These are phyloP conservation scores for Cybosia mesomella DNA, from an alignment of 2,888 invertebrate genomes.

Conservation along the genomic window DNA sequence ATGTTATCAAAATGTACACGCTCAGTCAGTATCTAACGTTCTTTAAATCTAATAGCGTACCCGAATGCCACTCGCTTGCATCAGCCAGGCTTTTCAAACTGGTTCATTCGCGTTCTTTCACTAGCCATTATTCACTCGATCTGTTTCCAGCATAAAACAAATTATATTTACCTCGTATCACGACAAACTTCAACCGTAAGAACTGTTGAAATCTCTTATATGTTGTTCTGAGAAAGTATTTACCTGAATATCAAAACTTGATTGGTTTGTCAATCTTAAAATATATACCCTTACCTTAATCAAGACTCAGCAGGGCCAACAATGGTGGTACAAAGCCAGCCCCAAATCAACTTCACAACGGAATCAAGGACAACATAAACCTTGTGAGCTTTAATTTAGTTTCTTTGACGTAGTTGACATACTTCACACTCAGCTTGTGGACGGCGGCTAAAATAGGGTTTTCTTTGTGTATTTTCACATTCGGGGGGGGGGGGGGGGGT, in stretches of 20 bases:
- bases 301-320: not conserved
- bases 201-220: too few species aligned
- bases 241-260: not conserved
- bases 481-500: conserved; percentile 24
- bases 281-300: not conserved
- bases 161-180: not conserved
- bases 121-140: not conserved
- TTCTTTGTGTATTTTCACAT: conserved; percentile 46
- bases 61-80: not conserved
- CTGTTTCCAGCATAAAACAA: not conserved
- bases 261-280: conserved; percentile 3
- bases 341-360: conserved; percentile 17
- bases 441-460: conserved; percentile 31
- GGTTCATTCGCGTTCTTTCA: not conserved
- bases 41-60: not conserved
- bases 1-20: too few species aligned
- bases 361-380: conserved; percentile 17
- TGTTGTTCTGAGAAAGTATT: not conserved
- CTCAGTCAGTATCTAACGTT: not conserved
- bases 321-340: conserved; percentile 15
- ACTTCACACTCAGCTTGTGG: conserved; percentile 31
- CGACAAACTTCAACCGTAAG: not conserved
- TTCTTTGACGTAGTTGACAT: conserved; percentile 36
- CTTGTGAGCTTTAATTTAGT: conserved; percentile 26
- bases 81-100: not conserved